Evolutionary conservation across 2,113 vertebrate genomes (phyloP).

Genomic region (Tor tambroides): DNA sequence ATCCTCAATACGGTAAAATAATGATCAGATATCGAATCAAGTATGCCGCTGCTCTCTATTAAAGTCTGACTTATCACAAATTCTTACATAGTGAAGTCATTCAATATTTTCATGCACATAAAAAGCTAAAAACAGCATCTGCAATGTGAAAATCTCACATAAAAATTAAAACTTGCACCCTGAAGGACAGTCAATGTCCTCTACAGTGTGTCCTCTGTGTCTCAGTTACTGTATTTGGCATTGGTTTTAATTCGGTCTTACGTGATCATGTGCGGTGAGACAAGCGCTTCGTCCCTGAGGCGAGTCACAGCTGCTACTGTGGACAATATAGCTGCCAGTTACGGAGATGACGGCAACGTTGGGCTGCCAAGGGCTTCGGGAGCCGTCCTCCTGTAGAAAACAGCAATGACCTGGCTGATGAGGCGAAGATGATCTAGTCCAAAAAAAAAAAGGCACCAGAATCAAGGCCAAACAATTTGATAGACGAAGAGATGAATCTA

Average conservation of each 20-base stretch:
- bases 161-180: not conserved
- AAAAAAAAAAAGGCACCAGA: not conserved
- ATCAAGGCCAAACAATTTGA: not conserved
- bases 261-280: slow-evolving; percentile 29
- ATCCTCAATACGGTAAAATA: no score
- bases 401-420: slow-evolving; percentile 27
- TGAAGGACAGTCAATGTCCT: slow-evolving; percentile 19
- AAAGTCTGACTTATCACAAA: not conserved
- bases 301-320: slow-evolving; percentile 45
- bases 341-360: not conserved
- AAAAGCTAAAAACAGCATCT: not conserved
- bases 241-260: slow-evolving; percentile 27
- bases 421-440: not conserved
- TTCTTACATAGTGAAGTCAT: not conserved
- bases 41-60: not conserved
- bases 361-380: not conserved
- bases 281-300: slow-evolving; percentile 24
- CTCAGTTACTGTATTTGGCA: slow-evolving; percentile 40
- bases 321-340: slow-evolving; percentile 13
- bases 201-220: slow-evolving; percentile 25
- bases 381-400: slow-evolving; percentile 5
- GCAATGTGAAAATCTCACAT: not conserved
- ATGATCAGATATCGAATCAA: not conserved
- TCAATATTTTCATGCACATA: not conserved
- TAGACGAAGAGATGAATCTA: not conserved